These are phyloP conservation scores for Athalia circularis DNA, from an alignment of 2,888 invertebrate genomes.

Conservation along the genomic window DNA sequence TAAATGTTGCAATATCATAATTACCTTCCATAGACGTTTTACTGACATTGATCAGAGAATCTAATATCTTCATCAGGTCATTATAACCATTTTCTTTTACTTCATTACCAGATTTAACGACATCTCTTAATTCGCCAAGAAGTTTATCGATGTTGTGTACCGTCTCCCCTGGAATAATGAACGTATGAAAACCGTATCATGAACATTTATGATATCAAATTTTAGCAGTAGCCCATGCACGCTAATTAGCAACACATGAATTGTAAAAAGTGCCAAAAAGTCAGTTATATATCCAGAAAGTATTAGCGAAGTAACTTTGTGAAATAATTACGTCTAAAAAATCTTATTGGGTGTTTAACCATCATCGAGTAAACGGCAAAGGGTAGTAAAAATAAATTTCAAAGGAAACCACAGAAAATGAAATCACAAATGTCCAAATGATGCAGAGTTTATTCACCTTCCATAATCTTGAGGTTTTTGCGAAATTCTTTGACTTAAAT, in stretches of 20 bases:
- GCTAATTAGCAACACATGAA: neutral
- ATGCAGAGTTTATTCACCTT: slow-evolving; percentile 16
- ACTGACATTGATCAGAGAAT: slow-evolving; percentile 59
- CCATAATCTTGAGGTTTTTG: slow-evolving; percentile 32
- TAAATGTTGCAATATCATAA: neutral
- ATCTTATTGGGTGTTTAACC: too few species aligned
- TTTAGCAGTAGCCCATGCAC: neutral
- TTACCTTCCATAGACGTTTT: slow-evolving; percentile 61
- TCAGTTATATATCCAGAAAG: too few species aligned
- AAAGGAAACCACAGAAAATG: neutral
- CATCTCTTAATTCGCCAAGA: slow-evolving; percentile 56
- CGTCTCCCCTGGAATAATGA: slow-evolving; percentile 53
- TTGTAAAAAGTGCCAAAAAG: too few species aligned
- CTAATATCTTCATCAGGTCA: slow-evolving; percentile 58
- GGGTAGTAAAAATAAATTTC: neutral
- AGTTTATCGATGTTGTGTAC: slow-evolving; percentile 59
- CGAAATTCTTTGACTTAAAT: slow-evolving; percentile 16
- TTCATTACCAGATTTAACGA: slow-evolving; percentile 54
- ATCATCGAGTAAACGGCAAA: neutral
- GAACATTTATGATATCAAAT: neutral
- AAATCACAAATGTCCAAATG: neutral
- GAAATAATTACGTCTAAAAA: too few species aligned
- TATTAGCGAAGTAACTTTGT: too few species aligned
- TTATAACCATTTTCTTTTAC: slow-evolving; percentile 49
- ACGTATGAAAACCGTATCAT: neutral